phyloP scores from a whole-genome alignment of 2,797 vertebrate species.

The Pangasius djambal region DNA sequence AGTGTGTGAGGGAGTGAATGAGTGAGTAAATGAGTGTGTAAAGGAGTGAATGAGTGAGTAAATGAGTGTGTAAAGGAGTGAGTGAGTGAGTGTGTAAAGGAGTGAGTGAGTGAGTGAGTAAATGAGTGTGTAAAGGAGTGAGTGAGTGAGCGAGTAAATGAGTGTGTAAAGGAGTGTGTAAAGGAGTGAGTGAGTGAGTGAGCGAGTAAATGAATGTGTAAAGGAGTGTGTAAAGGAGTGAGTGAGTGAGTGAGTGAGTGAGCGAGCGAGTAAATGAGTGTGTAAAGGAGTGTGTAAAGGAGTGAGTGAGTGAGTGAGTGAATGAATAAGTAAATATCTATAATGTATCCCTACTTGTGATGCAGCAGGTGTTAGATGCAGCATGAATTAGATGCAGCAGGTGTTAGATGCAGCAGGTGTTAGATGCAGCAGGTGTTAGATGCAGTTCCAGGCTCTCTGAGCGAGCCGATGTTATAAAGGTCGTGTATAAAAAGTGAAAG shows the following conservation, averaged over 20 bases:
- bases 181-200: not conserved
- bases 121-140: too few relatives aligned
- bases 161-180: rapidly evolving
- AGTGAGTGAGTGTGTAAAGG: not conserved
- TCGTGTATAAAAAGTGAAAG: not conserved
- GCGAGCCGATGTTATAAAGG: too few relatives aligned
- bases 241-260: not conserved
- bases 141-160: not conserved
- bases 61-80: not conserved
- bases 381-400: too few relatives aligned
- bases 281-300: not conserved
- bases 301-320: not conserved
- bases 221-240: too few relatives aligned
- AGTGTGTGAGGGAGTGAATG: too few relatives aligned
- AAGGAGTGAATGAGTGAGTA: not conserved
- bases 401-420: too few relatives aligned
- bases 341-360: not conserved
- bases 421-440: too few relatives aligned
- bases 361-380: too few relatives aligned
- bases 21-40: not conserved
- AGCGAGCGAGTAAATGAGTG: too few relatives aligned
- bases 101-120: not conserved
- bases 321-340: not conserved
- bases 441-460: too few relatives aligned
- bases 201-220: too few relatives aligned